Percentiles rank a stretch among this genome's conserved stretches.
Evolutionary conservation across 2,888 invertebrate species (phyloP).

Genomic region (Keiferia lycopersicella): DNA sequence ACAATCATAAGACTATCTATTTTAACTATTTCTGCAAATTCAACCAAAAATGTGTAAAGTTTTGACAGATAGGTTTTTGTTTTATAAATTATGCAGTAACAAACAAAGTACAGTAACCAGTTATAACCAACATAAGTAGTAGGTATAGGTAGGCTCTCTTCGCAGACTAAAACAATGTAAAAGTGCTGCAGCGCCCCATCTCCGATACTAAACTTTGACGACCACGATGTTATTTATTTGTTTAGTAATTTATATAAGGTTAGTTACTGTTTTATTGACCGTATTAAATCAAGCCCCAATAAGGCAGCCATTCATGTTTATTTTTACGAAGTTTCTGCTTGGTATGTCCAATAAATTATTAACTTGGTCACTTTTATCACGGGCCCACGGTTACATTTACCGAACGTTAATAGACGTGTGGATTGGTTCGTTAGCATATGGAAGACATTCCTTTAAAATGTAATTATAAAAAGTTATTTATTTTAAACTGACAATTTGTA

Average conservation of each 20-base stretch:
- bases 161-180: constrained; percentile 45
- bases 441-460: neutral
- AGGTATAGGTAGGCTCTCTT: neutral
- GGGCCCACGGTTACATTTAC: constrained; percentile 68
- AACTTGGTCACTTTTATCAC: constrained; percentile 80
- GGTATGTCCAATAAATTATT: constrained; percentile 79
- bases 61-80: too few relatives aligned
- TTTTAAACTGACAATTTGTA: too few relatives aligned
- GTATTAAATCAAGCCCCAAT: constrained; percentile 81
- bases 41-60: too few relatives aligned
- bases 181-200: constrained; percentile 44
- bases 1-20: too few relatives aligned
- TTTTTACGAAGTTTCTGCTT: constrained; percentile 80
- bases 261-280: constrained; percentile 80
- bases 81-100: neutral
- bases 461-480: too few relatives aligned
- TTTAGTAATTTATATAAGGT: constrained; percentile 81
- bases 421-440: constrained; percentile 39
- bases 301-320: constrained; percentile 81
- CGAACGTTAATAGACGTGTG: constrained; percentile 57
- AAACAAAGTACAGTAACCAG: constrained; percentile 18
- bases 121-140: too few relatives aligned
- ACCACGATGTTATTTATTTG: constrained; percentile 79
- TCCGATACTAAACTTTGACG: constrained; percentile 69
- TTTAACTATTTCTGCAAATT: too few relatives aligned